phyloP scores from a whole-genome alignment of 1,140 invertebrate species.

The Dendroctonus valens region DNA sequence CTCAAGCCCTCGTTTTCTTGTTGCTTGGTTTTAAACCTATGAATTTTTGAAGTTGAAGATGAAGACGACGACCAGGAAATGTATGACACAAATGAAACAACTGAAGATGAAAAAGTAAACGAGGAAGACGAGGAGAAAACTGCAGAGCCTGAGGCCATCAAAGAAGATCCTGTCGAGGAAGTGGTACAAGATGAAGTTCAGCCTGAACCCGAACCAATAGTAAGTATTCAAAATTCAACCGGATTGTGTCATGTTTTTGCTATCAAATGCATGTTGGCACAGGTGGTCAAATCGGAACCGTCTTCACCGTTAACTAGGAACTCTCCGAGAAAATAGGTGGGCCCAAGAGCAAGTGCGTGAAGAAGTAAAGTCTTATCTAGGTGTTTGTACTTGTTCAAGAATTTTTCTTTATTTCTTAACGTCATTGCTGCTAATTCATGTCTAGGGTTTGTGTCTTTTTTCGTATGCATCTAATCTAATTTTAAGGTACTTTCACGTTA shows the following conservation, averaged over 20 bases:
- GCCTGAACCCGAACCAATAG: slow-evolving; percentile 11
- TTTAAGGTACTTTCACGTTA: no score
- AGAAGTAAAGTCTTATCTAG: slow-evolving; percentile 6
- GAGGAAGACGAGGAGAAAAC: slow-evolving; percentile 27
- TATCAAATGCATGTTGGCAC: not conserved
- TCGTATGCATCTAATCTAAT: no score
- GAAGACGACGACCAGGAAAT: slow-evolving; percentile 36
- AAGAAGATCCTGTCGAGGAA: slow-evolving; percentile 29
- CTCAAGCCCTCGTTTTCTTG: not conserved
- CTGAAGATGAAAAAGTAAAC: slow-evolving; percentile 34
- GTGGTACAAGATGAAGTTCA: slow-evolving; percentile 25
- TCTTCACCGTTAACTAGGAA: not conserved
- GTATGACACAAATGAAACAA: slow-evolving; percentile 47
- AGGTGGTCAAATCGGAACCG: not conserved
- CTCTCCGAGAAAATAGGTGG: slow-evolving; percentile 8
- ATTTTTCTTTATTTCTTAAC: no score
- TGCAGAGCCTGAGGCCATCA: slow-evolving; percentile 19
- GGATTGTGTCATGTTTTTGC: not conserved
- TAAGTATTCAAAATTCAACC: slow-evolving; percentile 7
- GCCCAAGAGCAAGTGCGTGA: slow-evolving; percentile 27
- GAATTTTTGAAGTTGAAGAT: not conserved
- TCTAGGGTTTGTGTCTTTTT: no score
- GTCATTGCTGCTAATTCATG: no score
- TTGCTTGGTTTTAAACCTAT: not conserved
- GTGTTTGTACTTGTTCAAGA: no score